phyloP scores from a whole-genome alignment of 2,797 vertebrate genomes.

The Toxotes lorentzi region DNA sequence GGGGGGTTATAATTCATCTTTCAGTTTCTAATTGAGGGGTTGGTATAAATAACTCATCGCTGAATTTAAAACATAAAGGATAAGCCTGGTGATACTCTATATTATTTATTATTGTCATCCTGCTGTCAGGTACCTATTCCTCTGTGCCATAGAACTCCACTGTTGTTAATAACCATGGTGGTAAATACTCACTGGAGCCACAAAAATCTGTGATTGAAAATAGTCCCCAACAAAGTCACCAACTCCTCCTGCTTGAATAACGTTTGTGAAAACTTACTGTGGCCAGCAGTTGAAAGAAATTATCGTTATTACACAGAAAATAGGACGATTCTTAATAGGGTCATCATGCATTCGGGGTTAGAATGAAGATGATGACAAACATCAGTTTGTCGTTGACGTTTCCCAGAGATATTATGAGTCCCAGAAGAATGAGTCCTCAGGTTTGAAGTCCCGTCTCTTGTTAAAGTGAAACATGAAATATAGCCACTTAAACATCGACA shows the following conservation, averaged over 20 bases:
- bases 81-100: background rate
- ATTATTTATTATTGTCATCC: no score
- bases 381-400: no score
- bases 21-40: conserved; percentile 41
- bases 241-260: background rate
- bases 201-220: background rate
- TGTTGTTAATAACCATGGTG: background rate
- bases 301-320: no score
- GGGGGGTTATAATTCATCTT: conserved; percentile 40
- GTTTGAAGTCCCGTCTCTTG: background rate
- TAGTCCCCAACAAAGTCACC: no score
- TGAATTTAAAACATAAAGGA: conserved; percentile 20
- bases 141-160: no score
- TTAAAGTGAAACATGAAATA: background rate
- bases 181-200: background rate
- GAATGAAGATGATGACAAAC: background rate
- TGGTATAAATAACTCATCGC: conserved; percentile 43
- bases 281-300: background rate
- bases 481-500: background rate
- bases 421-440: no score
- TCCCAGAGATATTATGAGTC: no score
- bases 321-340: no score
- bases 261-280: no score
- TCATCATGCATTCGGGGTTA: background rate
- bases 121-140: no score